Conservation (phyloP, 2,888 invertebrate genomes). For the Drosophila neotestacea region DNA sequence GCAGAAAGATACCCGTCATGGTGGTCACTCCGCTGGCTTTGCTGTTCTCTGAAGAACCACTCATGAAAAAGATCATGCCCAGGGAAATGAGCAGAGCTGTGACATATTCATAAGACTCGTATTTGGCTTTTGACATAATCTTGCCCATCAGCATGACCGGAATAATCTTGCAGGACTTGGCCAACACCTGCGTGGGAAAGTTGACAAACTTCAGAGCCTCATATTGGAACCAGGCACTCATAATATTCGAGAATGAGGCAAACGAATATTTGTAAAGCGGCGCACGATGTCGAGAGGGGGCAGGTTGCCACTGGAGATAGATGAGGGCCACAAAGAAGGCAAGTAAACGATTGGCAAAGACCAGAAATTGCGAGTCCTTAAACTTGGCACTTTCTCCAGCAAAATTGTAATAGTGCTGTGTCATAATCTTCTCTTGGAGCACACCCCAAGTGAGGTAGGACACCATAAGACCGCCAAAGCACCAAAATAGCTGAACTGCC, state of each 20-base stretch:
- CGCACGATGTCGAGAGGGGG: conserved; percentile 90
- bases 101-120: conserved; percentile 95
- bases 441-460: conserved; percentile 98
- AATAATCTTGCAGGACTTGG: conserved; percentile 99
- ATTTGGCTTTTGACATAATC: conserved; percentile 93
- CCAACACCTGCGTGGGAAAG: conserved; percentile 98
- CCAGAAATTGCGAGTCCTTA: conserved; percentile 97
- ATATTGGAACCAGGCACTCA: conserved; percentile 99
- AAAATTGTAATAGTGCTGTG: conserved; percentile 90
- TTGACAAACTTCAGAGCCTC: conserved; percentile 99
- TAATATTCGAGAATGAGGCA: conserved; percentile 98
- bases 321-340: conserved; percentile 91
- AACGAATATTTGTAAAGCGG: conserved; percentile 98
- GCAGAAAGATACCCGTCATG: conserved; percentile 92
- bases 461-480: conserved; percentile 94
- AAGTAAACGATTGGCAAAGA: conserved; percentile 96
- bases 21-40: conserved; percentile 90
- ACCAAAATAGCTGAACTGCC: conserved; percentile 89
- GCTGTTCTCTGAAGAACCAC: conserved; percentile 90
- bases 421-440: conserved; percentile 99
- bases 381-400: conserved; percentile 89
- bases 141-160: conserved; percentile 99
- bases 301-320: conserved; percentile 87
- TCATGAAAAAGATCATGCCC: conserved; percentile 97
- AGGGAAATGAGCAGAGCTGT: conserved; percentile 95